These are phyloP conservation scores for Bursaphelenchus okinawaensis DNA, from an alignment of 2,888 invertebrate species.

Conservation along the genomic window DNA sequence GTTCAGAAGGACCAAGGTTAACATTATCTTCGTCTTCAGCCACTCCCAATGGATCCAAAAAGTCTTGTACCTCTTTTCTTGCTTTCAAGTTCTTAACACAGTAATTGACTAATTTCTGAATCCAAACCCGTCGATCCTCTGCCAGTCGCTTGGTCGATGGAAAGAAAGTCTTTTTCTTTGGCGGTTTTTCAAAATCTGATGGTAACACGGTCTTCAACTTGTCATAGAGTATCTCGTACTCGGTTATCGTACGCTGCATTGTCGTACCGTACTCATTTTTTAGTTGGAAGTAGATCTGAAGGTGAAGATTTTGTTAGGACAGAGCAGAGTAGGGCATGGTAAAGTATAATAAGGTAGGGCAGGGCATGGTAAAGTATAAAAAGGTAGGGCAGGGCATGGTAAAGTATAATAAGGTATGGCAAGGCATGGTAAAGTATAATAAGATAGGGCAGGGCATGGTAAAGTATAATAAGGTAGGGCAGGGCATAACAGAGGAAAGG, in stretches of 20 bases:
- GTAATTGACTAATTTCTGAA: constrained; percentile 35
- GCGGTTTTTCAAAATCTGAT: constrained; percentile 20
- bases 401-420: too few relatives aligned
- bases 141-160: constrained; percentile 24
- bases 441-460: too few relatives aligned
- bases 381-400: too few relatives aligned
- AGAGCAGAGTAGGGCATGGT: too few relatives aligned
- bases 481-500: too few relatives aligned
- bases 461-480: too few relatives aligned
- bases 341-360: too few relatives aligned
- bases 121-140: constrained; percentile 46
- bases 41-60: constrained; percentile 23
- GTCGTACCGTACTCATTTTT: constrained; percentile 1
- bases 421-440: too few relatives aligned
- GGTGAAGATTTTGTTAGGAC: too few relatives aligned
- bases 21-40: constrained; percentile 41
- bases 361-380: too few relatives aligned
- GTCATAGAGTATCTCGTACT: constrained; percentile 43
- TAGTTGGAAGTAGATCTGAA: constrained; percentile 8
- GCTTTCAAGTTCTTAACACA: not conserved
- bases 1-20: constrained; percentile 44
- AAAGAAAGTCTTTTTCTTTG: constrained; percentile 32
- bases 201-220: constrained; percentile 27
- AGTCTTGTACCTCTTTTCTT: constrained; percentile 28
- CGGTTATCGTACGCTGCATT: constrained; percentile 30